Evolutionary conservation across 2,888 invertebrate genomes (phyloP), one percentile per base, ranked within the genome.

Genomic region (Harpalus rubripes): DNA sequence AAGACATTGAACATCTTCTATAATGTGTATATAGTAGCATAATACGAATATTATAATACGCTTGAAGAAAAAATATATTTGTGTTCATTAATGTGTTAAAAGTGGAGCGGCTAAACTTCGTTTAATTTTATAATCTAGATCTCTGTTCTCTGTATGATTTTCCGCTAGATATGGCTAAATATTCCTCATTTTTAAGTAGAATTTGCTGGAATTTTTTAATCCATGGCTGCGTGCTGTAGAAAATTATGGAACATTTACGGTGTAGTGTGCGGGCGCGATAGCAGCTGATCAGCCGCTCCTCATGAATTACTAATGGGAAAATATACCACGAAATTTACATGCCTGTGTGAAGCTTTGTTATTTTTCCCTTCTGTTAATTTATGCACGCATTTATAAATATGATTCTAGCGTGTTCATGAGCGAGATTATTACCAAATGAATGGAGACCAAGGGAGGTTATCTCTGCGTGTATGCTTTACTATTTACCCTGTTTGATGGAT

Each of bases 341-440:
- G 82, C 72, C 58, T 68, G 39, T 72, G 59, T 26, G 68, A 44
- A 63, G 52, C 68, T 81, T 81, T 81, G 81, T 81, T 81, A 63
- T 61, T 81, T 81, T 81, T 81, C n/a, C 61, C 80, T 58, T 12
- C 68, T 58, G 72, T 32, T 39, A 72, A 82, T 82, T 68, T 82
- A 82, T 82, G 72, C 82, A 58, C 59, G 82, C 72, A 82, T 82
- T 82, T 58, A 82, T 82, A 72, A 81, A 81, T 82, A 82, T 82
- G 59, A 82, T 68, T 82, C 68, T 82, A 82, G 82, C 82, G 68
- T 82, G 82, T 59, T 72, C 59, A 72, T 56, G 56, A 65, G 65
- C 44, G 44, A 82, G 44, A 72, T 56, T 82, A 72, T 72, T 72
- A 78, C 56, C 56, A 78, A 78, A 78, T 78, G 78, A 78, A 78